Evolutionary conservation across 1,140 invertebrate genomes (phyloP).

Genomic region (Drosophila ercepeae): DNA sequence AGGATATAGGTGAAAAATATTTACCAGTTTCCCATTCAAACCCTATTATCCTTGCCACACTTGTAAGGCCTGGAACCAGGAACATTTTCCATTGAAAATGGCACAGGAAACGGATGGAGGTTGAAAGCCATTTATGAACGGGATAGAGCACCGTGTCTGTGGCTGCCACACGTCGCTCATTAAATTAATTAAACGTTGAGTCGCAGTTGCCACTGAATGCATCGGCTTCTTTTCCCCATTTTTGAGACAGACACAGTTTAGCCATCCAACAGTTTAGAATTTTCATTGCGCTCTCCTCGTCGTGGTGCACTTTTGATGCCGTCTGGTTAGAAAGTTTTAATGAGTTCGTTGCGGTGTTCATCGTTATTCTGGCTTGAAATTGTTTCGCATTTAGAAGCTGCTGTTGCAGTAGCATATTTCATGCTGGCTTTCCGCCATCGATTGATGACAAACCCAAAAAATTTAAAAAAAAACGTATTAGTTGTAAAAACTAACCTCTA

Average conservation of each 20-base stretch:
- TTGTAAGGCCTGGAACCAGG: neutral
- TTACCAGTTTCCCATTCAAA: neutral
- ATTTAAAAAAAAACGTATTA: neutral
- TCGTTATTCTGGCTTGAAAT: conserved; percentile 71
- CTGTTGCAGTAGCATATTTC: conserved; percentile 5
- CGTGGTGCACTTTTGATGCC: conserved; percentile 35
- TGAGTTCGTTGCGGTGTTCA: conserved; percentile 71
- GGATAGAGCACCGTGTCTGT: neutral
- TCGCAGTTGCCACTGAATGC: conserved; percentile 17
- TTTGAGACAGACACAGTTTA: conserved; percentile 34
- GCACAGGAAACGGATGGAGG: conserved; percentile 15
- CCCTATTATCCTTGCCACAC: neutral
- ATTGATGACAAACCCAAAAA: conserved; percentile 46
- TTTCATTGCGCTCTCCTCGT: neutral
- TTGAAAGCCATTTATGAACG: conserved; percentile 24
- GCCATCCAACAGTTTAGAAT: conserved; percentile 34
- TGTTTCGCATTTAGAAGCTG: conserved; percentile 58
- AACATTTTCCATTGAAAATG: conserved; percentile 11
- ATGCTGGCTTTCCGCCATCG: conserved; percentile 1
- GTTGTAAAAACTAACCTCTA: too few species aligned
- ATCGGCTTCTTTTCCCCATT: conserved; percentile 27
- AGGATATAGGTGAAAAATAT: neutral
- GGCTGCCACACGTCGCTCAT: conserved; percentile 55
- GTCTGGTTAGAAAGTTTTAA: conserved; percentile 71
- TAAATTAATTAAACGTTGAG: conserved; percentile 75